A percentile compares a stretch with the other conserved stretches of the same genome.
Conservation (phyloP, 2,113 vertebrate genomes). For the Grammomys dolichurus region DNA sequence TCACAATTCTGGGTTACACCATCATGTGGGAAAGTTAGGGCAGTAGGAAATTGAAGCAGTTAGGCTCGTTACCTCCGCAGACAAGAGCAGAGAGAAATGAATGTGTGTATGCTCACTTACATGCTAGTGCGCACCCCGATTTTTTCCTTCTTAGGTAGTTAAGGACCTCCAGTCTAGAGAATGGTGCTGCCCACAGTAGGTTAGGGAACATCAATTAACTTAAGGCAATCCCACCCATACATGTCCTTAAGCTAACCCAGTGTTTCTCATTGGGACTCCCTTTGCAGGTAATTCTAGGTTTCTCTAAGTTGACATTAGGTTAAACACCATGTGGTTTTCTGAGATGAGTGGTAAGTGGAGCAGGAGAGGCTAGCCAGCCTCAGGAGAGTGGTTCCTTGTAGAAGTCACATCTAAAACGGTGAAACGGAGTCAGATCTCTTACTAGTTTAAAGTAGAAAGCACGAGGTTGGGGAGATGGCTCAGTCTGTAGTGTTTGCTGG, state of each 20-base stretch:
- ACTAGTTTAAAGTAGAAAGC: not conserved
- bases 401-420: not conserved
- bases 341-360: not conserved
- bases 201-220: not conserved
- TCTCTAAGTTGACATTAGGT: not conserved
- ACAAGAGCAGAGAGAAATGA: not conserved
- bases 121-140: not conserved
- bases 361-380: not conserved
- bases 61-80: not conserved
- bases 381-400: not conserved
- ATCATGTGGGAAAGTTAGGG: not conserved
- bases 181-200: not conserved
- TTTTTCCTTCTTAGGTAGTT: not conserved
- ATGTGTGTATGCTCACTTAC: not conserved
- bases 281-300: not conserved
- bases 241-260: not conserved
- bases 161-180: not conserved
- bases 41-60: not conserved
- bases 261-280: not conserved
- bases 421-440: not conserved
- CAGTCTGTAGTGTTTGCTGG: not conserved
- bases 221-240: not conserved
- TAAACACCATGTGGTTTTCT: not conserved
- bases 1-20: not conserved
- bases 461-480: not conserved